These are phyloP conservation scores for Ramphastos sulfuratus DNA, from an alignment of 2,113 vertebrate species.

Conservation along the genomic window DNA sequence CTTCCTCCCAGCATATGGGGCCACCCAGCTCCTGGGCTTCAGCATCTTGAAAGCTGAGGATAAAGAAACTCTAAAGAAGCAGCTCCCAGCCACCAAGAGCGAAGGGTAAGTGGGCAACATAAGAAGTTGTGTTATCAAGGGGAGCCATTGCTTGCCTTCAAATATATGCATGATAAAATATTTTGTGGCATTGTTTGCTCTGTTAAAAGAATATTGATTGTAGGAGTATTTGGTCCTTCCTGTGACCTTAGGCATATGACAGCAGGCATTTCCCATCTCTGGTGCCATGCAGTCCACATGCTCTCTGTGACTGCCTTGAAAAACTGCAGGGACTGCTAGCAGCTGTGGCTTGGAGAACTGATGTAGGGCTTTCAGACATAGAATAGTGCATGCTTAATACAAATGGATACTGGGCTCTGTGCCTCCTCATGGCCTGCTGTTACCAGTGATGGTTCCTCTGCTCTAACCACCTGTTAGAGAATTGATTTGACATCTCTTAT, in stretches of 20 bases:
- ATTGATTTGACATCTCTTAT: conserved; percentile 17
- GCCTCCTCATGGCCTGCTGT: not conserved
- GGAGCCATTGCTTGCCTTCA: not conserved
- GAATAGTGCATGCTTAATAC: not conserved
- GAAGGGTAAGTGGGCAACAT: conserved; percentile 80
- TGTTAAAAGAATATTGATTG: rapidly evolving
- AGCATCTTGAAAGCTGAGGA: conserved; percentile 83
- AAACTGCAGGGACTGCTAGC: not conserved
- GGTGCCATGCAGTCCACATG: not conserved
- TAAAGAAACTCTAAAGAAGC: conserved; percentile 87
- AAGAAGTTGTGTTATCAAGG: not conserved
- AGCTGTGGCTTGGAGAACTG: not conserved
- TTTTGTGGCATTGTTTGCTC: not conserved
- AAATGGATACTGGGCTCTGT: not conserved
- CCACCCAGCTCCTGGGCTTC: conserved; percentile 90
- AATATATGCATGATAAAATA: not conserved
- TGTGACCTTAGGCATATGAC: not conserved
- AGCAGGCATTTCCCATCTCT: not conserved
- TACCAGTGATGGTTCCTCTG: not conserved
- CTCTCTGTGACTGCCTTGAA: not conserved
- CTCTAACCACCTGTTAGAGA: not conserved
- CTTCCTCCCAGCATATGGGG: conserved; percentile 85
- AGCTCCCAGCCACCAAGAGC: conserved; percentile 85
- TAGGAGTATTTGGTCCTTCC: not conserved
- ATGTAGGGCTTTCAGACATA: not conserved